A percentile compares a stretch with the other conserved stretches of the same genome.
These are phyloP conservation scores for Perizoma affinitatum DNA, from an alignment of 2,888 invertebrate genomes.

Conservation along the genomic window DNA sequence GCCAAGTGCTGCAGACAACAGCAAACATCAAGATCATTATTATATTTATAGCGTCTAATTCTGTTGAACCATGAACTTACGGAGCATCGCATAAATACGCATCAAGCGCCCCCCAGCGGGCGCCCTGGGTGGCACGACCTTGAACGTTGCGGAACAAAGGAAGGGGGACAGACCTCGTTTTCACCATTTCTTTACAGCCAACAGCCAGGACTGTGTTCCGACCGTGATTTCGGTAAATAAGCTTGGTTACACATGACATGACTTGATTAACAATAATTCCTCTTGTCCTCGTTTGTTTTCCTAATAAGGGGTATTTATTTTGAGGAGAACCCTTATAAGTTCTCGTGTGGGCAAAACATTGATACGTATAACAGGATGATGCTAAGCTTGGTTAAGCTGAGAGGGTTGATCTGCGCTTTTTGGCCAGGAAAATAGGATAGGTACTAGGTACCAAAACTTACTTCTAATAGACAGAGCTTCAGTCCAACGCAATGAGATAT, in stretches of 20 bases:
- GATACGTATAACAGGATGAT: conserved; percentile 11
- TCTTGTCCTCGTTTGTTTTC: conserved; percentile 26
- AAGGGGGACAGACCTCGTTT: conserved; percentile 46
- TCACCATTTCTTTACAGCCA: conserved; percentile 40
- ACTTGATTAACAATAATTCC: conserved; percentile 36
- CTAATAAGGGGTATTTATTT: conserved; percentile 22
- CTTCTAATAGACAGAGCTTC: too few species aligned
- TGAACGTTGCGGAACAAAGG: conserved; percentile 60
- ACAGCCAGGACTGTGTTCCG: conserved; percentile 36
- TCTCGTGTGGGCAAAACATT: conserved; percentile 6
- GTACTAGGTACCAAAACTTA: too few species aligned
- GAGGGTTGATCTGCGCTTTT: not conserved
- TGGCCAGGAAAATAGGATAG: too few species aligned
- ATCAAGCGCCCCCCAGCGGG: conserved; percentile 38
- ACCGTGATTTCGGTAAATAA: conserved; percentile 40
- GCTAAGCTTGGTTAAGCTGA: conserved; percentile 3
- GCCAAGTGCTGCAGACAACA: conserved; percentile 26
- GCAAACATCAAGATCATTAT: conserved; percentile 27
- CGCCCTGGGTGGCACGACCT: conserved; percentile 50
- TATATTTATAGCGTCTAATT: conserved; percentile 43
- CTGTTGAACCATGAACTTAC: conserved; percentile 38
- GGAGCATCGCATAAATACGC: conserved; percentile 42
- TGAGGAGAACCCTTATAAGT: conserved; percentile 17
- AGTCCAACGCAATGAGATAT: too few species aligned
- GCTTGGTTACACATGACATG: conserved; percentile 36